Evolutionary conservation across 1,140 invertebrate species (phyloP).

Genomic region (Temnothorax nylanderi): DNA sequence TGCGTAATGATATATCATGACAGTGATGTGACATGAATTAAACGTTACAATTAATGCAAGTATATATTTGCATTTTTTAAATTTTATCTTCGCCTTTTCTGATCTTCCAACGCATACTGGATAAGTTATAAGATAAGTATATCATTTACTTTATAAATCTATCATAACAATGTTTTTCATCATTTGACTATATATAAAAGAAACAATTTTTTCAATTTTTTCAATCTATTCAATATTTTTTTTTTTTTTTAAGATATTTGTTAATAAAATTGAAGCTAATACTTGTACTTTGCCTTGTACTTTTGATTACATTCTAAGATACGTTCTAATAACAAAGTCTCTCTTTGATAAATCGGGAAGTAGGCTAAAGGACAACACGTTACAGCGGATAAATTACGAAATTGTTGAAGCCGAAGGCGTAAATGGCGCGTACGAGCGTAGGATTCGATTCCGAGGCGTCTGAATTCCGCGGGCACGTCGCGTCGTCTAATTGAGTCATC

Average conservation of each 20-base stretch:
- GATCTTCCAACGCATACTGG: not conserved
- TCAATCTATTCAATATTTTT: not conserved
- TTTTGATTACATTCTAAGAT: not conserved
- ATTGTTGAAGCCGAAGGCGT: conserved; percentile 10
- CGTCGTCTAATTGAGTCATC: conserved; percentile 79
- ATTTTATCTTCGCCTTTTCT: not conserved
- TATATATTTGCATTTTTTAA: conserved; percentile 11
- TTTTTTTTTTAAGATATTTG: not conserved
- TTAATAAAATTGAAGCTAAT: not conserved
- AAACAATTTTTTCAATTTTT: not conserved
- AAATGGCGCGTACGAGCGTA: conserved; percentile 45
- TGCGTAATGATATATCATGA: conserved; percentile 29
- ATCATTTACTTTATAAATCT: not conserved
- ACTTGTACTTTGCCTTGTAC: not conserved
- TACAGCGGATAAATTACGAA: conserved; percentile 20
- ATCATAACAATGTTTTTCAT: not conserved
- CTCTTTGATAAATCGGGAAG: not conserved
- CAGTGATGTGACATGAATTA: conserved; percentile 37
- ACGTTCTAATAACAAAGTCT: not conserved
- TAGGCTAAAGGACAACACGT: not conserved
- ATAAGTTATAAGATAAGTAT: not conserved
- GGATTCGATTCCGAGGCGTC: conserved; percentile 65
- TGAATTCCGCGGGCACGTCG: conserved; percentile 67
- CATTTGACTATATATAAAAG: not conserved
- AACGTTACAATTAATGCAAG: conserved; percentile 41